Percentiles rank a stretch among this genome's conserved stretches.
These are phyloP conservation scores for Drosophila athabasca DNA, from an alignment of 1,140 invertebrate genomes.

Conservation along the genomic window DNA sequence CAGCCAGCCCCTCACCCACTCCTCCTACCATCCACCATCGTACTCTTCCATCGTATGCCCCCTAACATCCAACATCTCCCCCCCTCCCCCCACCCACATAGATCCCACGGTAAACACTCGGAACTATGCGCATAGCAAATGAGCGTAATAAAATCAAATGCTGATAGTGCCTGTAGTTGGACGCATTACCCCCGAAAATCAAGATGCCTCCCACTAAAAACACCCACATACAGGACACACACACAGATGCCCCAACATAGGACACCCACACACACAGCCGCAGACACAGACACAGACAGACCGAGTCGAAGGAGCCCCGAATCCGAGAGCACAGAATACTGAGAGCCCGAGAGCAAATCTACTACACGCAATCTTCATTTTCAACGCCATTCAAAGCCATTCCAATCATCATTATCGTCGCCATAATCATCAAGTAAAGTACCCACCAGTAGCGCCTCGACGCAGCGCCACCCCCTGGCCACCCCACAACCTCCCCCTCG, in stretches of 20 bases:
- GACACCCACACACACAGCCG: conserved; percentile 1
- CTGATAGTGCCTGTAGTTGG: conserved; percentile 73
- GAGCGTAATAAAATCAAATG: conserved; percentile 81
- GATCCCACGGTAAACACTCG: conserved; percentile 6
- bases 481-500: not conserved
- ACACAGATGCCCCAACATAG: conserved; percentile 2
- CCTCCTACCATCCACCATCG: not conserved
- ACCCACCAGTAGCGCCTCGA: conserved; percentile 80
- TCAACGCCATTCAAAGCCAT: conserved; percentile 83
- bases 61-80: not conserved
- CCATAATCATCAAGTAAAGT: conserved; percentile 84
- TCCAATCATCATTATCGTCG: conserved; percentile 84
- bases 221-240: conserved; percentile 13
- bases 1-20: no score
- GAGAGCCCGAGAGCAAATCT: conserved; percentile 63
- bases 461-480: conserved; percentile 11
- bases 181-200: conserved; percentile 64
- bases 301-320: conserved; percentile 10
- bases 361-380: conserved; percentile 84
- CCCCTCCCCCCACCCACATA: not conserved
- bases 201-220: conserved; percentile 16
- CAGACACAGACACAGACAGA: conserved; percentile 8
- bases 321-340: not conserved
- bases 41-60: not conserved
- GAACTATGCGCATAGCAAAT: conserved; percentile 63